These are phyloP conservation scores for Bambusicola thoracicus DNA, from an alignment of 2,113 vertebrate species.

Conservation along the genomic window DNA sequence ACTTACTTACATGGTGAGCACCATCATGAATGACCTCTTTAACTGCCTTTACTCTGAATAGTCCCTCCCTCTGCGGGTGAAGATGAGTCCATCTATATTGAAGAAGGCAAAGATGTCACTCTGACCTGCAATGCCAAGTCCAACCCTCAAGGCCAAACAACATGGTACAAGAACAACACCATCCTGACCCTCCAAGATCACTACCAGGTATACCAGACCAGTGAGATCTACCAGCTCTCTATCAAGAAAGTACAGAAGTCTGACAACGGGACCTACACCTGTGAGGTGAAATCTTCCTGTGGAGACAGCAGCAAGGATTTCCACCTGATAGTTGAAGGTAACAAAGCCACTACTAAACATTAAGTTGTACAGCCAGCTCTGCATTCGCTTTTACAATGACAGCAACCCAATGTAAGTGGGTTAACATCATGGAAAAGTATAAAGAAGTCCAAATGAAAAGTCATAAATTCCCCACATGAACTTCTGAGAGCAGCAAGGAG, in stretches of 20 bases:
- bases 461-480: neutral
- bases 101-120: constrained; percentile 35
- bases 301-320: constrained; percentile 41
- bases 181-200: constrained; percentile 41
- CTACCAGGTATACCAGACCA: constrained; percentile 63
- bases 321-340: constrained; percentile 77
- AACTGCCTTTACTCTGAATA: constrained; percentile 41
- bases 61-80: constrained; percentile 71
- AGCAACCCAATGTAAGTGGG: neutral
- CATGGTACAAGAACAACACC: constrained; percentile 66
- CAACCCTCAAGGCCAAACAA: constrained; percentile 76
- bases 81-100: neutral
- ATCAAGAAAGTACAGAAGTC: constrained; percentile 65
- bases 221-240: constrained; percentile 49
- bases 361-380: neutral
- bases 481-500: neutral
- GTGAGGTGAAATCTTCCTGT: neutral
- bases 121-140: constrained; percentile 74
- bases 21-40: neutral
- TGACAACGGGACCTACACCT: constrained; percentile 77
- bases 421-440: neutral
- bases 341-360: neutral
- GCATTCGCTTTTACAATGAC: neutral
- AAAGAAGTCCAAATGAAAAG: neutral
- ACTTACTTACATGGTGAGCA: neutral